Conservation (phyloP, 2,113 vertebrate genomes). For the Burhinus oedicnemus region DNA sequence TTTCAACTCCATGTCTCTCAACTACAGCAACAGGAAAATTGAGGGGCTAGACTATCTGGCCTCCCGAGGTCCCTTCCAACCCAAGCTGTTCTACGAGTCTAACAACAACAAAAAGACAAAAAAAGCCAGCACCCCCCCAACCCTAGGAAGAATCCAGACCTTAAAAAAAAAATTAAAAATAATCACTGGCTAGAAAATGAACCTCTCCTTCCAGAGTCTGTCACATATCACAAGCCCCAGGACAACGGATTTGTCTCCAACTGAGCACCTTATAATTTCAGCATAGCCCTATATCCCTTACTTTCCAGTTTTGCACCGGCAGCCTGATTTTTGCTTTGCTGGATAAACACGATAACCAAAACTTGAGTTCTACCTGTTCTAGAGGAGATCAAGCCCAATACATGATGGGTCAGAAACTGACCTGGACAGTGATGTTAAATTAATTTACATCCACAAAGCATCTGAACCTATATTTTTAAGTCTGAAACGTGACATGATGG, state of each 20-base stretch:
- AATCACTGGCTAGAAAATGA: neutral
- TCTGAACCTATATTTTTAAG: neutral
- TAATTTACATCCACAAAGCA: neutral
- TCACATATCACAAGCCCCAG: neutral
- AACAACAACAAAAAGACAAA: neutral
- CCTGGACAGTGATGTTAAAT: neutral
- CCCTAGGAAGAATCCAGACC: neutral
- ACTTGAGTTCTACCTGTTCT: accelerated
- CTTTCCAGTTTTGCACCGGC: neutral
- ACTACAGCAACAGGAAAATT: neutral
- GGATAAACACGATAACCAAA: neutral
- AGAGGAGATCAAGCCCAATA: neutral
- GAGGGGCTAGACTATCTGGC: too few relatives aligned
- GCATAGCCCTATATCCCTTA: too few relatives aligned
- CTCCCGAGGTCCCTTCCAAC: neutral
- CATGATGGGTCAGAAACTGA: neutral
- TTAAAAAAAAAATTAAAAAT: too few relatives aligned
- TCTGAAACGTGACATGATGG: accelerated
- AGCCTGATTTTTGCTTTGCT: neutral
- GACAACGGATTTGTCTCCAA: neutral
- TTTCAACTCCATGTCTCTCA: neutral
- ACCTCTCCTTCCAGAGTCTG: neutral
- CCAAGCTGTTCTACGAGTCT: neutral
- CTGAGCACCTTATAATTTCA: neutral
- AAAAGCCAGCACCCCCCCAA: neutral